phyloP scores from a whole-genome alignment of 2,888 invertebrate genomes.

The Laothoe populi region DNA sequence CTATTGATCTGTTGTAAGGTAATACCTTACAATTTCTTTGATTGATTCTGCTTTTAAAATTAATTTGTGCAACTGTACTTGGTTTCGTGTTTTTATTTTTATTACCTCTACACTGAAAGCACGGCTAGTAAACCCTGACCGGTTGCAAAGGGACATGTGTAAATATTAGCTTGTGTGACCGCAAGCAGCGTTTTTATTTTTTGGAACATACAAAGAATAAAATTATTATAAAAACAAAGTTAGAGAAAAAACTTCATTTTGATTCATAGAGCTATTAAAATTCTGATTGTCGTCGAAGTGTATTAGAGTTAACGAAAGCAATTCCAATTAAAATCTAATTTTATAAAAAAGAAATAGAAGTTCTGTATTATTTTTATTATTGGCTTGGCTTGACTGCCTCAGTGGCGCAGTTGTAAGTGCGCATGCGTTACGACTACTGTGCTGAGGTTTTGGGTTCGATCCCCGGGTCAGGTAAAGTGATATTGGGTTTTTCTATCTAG shows the following conservation, averaged over 20 bases:
- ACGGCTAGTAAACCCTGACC: neutral
- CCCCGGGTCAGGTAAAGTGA: too few species aligned
- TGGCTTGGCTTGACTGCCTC: too few species aligned
- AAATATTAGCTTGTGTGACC: neutral
- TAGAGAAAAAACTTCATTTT: too few species aligned
- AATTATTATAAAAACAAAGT: neutral
- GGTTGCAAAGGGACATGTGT: neutral
- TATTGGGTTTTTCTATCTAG: too few species aligned
- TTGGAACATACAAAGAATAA: neutral
- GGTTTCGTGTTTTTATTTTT: neutral
- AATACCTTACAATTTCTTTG: neutral
- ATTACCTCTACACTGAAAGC: neutral
- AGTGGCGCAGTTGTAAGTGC: too few species aligned
- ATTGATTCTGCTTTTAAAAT: neutral
- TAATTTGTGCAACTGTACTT: neutral
- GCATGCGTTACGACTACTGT: too few species aligned
- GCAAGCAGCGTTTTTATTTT: neutral
- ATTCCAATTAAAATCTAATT: constrained; percentile 3
- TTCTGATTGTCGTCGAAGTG: too few species aligned
- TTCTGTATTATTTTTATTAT: neutral
- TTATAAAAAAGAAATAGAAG: neutral
- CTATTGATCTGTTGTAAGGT: neutral
- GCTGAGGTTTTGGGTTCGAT: too few species aligned
- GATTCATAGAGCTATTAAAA: too few species aligned
- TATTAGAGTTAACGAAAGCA: too few species aligned